Conservation (phyloP, 2,888 invertebrate genomes). For the Acholoe squamosa region DNA sequence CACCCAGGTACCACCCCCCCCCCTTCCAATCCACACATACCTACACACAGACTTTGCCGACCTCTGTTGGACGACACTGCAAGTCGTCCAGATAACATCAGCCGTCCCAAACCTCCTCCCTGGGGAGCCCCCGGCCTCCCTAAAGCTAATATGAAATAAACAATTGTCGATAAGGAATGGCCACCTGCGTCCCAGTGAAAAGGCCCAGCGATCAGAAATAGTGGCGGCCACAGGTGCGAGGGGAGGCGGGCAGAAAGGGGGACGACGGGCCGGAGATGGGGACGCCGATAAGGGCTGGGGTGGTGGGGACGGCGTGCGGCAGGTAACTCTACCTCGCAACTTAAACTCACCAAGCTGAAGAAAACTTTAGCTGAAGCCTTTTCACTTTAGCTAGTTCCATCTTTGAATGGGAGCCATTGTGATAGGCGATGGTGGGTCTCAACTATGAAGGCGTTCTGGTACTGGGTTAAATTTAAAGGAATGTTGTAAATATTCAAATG, state of each 20-base stretch:
- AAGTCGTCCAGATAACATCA: slow-evolving; percentile 3
- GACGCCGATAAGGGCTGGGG: slow-evolving; percentile 47
- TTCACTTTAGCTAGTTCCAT: slow-evolving; percentile 12
- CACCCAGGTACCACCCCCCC: neutral
- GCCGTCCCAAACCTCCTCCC: neutral
- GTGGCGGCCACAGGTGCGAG: slow-evolving; percentile 51
- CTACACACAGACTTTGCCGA: neutral
- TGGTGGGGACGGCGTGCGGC: neutral
- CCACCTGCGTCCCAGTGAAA: slow-evolving; percentile 48
- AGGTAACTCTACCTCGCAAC: slow-evolving; percentile 59
- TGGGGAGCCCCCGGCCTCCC: neutral
- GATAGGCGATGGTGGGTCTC: neutral
- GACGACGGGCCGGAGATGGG: slow-evolving; percentile 37
- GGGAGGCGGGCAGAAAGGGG: neutral
- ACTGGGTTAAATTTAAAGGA: no score
- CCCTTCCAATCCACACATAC: neutral
- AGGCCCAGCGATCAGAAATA: slow-evolving; percentile 24
- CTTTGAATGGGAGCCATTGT: slow-evolving; percentile 1
- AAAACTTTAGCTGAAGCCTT: neutral
- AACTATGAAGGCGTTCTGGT: no score
- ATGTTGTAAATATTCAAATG: no score
- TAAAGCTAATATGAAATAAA: slow-evolving; percentile 60
- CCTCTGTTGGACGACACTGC: neutral
- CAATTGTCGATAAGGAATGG: slow-evolving; percentile 61
- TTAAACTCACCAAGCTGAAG: slow-evolving; percentile 17